Evolutionary conservation across 2,797 vertebrate species (phyloP).

Genomic region (Distichodus sexfasciatus): DNA sequence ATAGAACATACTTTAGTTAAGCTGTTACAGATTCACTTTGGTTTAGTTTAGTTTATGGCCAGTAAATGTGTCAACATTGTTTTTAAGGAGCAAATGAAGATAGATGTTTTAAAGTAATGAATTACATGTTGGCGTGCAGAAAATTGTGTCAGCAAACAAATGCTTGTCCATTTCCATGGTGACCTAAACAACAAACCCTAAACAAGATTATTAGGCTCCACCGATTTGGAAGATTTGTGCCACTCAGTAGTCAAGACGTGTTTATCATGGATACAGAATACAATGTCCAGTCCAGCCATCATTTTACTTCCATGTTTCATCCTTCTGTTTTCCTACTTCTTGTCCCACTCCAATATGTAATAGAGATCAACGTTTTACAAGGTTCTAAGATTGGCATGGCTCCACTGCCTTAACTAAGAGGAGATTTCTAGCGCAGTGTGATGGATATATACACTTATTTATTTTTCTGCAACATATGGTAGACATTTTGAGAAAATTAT

Average conservation of each 20-base stretch:
- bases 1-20: too few relatives aligned
- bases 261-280: conserved; percentile 52
- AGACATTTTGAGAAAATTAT: not conserved
- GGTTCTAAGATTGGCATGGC: conserved; percentile 37
- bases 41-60: too few relatives aligned
- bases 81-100: not conserved
- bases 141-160: conserved; percentile 55
- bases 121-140: conserved; percentile 41
- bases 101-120: conserved; percentile 40
- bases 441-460: not conserved
- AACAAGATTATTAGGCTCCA: conserved; percentile 59
- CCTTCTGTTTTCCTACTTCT: conserved; percentile 64
- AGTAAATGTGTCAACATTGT: too few relatives aligned
- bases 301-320: conserved; percentile 48
- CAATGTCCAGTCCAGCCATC: conserved; percentile 51
- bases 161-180: conserved; percentile 58
- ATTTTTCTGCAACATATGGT: not conserved
- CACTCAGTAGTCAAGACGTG: conserved; percentile 31
- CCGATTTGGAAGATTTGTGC: conserved; percentile 60
- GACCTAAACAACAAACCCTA: conserved; percentile 67
- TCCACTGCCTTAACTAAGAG: conserved; percentile 6
- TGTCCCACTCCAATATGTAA: conserved; percentile 52
- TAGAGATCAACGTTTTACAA: conserved; percentile 58
- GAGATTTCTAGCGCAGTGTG: not conserved
- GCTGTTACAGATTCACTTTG: too few relatives aligned